Conservation (phyloP, 2,113 vertebrate species). For the Petaurus breviceps region DNA sequence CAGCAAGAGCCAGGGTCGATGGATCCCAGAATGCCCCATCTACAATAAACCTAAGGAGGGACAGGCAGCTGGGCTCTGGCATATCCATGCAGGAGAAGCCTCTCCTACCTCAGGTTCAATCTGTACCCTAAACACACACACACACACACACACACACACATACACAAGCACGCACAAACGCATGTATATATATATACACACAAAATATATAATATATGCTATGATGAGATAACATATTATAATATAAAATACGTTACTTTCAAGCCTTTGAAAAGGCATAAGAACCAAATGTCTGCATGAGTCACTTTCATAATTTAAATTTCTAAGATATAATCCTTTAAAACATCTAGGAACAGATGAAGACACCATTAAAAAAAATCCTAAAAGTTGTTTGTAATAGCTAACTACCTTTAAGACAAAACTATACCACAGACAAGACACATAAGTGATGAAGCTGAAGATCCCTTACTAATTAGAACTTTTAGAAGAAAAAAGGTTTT, state of each 20-base stretch:
- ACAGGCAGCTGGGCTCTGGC: neutral
- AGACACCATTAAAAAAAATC: neutral
- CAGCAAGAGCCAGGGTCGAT: neutral
- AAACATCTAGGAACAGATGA: neutral
- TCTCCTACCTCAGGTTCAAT: neutral
- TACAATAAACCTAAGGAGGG: neutral
- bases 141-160: neutral
- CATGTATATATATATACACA: too few relatives aligned
- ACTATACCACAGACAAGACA: neutral
- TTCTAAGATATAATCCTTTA: neutral
- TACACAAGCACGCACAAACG: too few relatives aligned
- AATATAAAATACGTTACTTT: neutral
- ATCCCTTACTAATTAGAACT: too few relatives aligned
- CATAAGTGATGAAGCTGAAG: neutral
- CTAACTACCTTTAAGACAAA: neutral
- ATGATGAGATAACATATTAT: neutral
- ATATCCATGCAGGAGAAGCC: neutral
- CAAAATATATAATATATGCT: neutral
- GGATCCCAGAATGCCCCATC: too few relatives aligned
- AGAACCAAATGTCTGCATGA: neutral
- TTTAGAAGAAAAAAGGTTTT: too few relatives aligned
- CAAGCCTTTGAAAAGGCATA: neutral
- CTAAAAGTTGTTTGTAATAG: neutral
- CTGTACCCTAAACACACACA: neutral
- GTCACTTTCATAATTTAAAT: neutral